A percentile compares a stretch with the other conserved stretches of the same genome.
Evolutionary conservation across 2,888 invertebrate genomes (phyloP).

Genomic region (Zaprionus bogoriensis): DNA sequence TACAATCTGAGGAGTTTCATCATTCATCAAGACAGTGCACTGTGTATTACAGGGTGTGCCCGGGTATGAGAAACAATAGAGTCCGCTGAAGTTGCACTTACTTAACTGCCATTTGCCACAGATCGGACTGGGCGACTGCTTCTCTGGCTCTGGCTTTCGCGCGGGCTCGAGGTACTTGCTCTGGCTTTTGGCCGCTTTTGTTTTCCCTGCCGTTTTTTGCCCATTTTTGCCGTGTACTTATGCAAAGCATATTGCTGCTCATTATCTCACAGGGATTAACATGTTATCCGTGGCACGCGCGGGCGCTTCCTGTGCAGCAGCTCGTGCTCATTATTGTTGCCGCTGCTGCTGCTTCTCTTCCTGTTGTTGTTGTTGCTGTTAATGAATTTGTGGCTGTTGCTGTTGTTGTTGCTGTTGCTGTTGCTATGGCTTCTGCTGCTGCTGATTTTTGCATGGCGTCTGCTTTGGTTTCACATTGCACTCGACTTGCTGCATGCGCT

Average conservation of each 20-base stretch:
- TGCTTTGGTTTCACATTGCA: constrained; percentile 39
- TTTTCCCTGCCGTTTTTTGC: neutral
- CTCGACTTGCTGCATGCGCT: constrained; percentile 5
- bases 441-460: constrained; percentile 59
- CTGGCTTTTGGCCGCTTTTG: constrained; percentile 7
- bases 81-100: constrained; percentile 11
- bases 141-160: neutral
- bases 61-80: no score
- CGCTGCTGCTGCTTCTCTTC: constrained; percentile 7
- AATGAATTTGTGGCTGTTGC: constrained; percentile 19
- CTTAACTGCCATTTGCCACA: constrained; percentile 44
- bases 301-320: constrained; percentile 30
- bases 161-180: neutral
- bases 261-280: constrained; percentile 73
- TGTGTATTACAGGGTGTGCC: neutral
- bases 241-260: constrained; percentile 62
- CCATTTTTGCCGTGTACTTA: constrained; percentile 16
- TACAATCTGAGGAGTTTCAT: no score
- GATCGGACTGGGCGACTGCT: constrained; percentile 6
- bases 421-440: constrained; percentile 35
- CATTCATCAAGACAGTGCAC: no score
- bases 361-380: constrained; percentile 41
- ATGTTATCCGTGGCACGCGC: constrained; percentile 70
- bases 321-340: constrained; percentile 32
- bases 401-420: constrained; percentile 17